Evolutionary conservation across 2,888 invertebrate genomes (phyloP), one percentile per base, ranked within the genome.

Genomic region (Parelbella ahira): DNA sequence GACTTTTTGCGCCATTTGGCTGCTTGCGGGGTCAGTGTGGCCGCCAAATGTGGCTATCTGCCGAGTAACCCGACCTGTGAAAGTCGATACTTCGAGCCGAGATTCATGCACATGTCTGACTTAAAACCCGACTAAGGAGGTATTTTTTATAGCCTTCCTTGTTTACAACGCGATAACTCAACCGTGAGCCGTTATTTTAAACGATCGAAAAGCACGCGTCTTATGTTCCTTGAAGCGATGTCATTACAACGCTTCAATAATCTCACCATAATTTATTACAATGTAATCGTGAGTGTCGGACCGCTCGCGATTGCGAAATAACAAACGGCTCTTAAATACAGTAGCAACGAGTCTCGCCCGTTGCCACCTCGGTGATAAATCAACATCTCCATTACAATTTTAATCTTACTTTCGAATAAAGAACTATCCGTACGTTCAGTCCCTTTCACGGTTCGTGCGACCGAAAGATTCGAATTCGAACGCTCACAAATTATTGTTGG

Each of bases 401-500:
- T 68, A 71, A 74, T 75, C 68, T 72, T 68, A 71, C 71, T 72
- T 77, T 76, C 72, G 54, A 68, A 73, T 73, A 73, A 75, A 70
- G 72, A 66, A 65, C 56, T 58, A 55, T 48, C 45, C 47, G 46
- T 47, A 60, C 28, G 46, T 47, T 61, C 32, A 10, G 66, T 73
- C 68, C 73, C 72, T 79, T 81, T 76, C 78, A 80, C 77, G 77
- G 75, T 68, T 63, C 64, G 56, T 21, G 24, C 32, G 25, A 25
- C 39, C 32, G 32, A 30, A 56, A 52, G 47, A 50, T 54, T 52
- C 57, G 60, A 41, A 71, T 68, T 76, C 71, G 77, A 80, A 73
- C 79, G 76, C 68, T 80, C 80, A 81, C 79, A 84, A 86, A 82
- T 84, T 81, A 79, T 80, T 78, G 75, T 77, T 72, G 67, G 72